These are phyloP conservation scores for Eolophus roseicapilla DNA, from an alignment of 2,113 vertebrate species.

Conservation along the genomic window DNA sequence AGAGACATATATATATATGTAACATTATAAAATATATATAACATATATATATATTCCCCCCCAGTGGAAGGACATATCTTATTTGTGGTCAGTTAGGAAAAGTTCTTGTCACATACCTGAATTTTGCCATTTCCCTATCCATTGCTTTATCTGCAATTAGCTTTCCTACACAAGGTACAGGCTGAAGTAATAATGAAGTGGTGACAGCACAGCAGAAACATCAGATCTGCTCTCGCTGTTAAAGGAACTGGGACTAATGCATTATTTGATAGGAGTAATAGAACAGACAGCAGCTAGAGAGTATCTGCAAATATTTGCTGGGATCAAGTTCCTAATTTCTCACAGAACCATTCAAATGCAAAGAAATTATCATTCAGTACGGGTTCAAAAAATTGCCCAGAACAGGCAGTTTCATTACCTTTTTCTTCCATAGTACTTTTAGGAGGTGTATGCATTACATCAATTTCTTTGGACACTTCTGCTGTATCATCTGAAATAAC, in stretches of 20 bases:
- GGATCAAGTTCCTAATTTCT: neutral
- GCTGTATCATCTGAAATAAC: conserved; percentile 5
- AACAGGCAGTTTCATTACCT: conserved; percentile 37
- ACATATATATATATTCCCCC: neutral
- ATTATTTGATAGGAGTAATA: neutral
- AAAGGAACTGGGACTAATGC: neutral
- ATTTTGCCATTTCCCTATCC: neutral
- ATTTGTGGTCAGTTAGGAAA: neutral
- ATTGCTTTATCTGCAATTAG: neutral
- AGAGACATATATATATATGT: too few species aligned
- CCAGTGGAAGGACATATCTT: neutral
- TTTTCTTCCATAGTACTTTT: conserved; percentile 38
- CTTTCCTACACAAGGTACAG: neutral
- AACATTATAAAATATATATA: neutral
- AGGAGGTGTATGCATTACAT: neutral
- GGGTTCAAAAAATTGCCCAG: neutral
- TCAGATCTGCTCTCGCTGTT: neutral
- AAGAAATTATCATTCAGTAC: neutral
- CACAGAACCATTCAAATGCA: neutral
- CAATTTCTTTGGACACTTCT: conserved; percentile 9
- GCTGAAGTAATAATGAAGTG: neutral
- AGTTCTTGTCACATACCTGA: neutral
- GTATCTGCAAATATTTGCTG: neutral
- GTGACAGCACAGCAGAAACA: neutral
- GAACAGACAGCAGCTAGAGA: neutral